Percentiles rank a stretch among this genome's conserved stretches.
These are phyloP conservation scores for Lophotriccus pileatus DNA, from an alignment of 2,797 vertebrate genomes.

Conservation along the genomic window DNA sequence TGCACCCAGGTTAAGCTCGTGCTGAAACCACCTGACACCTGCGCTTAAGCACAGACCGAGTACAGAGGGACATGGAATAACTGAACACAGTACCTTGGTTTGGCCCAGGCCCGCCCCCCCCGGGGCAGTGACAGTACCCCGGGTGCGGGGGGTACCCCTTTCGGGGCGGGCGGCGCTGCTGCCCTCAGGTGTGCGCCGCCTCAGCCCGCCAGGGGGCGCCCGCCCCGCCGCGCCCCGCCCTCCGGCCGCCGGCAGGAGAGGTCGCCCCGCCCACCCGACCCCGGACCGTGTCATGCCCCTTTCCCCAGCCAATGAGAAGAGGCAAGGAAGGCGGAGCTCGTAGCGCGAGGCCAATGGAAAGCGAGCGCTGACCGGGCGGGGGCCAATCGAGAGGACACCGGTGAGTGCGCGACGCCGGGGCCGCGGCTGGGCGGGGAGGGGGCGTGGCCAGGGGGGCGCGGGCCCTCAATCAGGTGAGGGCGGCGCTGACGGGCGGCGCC, in stretches of 20 bases:
- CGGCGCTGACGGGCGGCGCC: neutral
- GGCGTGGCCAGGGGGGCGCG: neutral
- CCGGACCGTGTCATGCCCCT: neutral
- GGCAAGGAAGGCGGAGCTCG: neutral
- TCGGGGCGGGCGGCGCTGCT: too few species aligned
- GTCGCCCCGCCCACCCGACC: neutral
- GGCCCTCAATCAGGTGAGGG: constrained; percentile 15
- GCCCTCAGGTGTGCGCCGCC: neutral
- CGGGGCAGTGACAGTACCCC: neutral
- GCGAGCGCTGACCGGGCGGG: neutral
- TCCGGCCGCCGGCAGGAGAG: neutral
- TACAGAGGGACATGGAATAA: accelerated
- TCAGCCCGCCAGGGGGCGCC: neutral
- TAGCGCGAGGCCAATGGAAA: neutral
- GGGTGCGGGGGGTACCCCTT: neutral
- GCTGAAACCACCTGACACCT: accelerated
- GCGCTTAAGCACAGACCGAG: accelerated
- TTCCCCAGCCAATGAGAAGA: neutral
- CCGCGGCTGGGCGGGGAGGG: neutral
- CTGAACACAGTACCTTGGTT: too few species aligned
- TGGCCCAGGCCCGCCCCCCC: too few species aligned
- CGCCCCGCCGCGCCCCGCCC: too few species aligned
- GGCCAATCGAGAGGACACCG: neutral
- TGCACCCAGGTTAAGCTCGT: accelerated
- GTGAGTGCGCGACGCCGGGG: neutral